Conservation (phyloP, 2,797 vertebrate genomes). For the Pseudopleuronectes americanus region DNA sequence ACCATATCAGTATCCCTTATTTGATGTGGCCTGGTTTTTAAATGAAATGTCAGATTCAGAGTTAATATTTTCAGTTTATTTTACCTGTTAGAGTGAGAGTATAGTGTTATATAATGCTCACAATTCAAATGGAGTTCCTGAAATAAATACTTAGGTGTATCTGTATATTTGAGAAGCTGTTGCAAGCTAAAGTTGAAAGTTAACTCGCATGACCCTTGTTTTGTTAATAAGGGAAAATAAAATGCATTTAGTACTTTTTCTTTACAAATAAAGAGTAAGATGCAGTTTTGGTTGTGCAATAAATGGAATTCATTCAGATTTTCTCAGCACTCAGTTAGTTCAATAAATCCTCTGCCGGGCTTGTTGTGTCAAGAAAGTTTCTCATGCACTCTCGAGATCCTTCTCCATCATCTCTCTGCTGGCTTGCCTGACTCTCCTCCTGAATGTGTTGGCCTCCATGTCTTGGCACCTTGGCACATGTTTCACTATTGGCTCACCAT, state of each 20-base stretch:
- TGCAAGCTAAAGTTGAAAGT: no score
- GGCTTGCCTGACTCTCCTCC: slow-evolving; percentile 54
- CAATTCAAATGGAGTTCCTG: no score
- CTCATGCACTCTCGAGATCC: slow-evolving; percentile 32
- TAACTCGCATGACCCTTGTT: no score
- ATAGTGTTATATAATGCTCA: no score
- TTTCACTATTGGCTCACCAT: slow-evolving; percentile 52
- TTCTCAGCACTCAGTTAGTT: neutral
- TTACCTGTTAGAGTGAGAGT: no score
- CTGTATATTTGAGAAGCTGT: no score
- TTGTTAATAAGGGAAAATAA: neutral
- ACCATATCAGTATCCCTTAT: neutral
- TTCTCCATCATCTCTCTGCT: slow-evolving; percentile 44
- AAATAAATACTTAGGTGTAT: no score
- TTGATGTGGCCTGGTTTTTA: neutral
- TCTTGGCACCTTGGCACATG: slow-evolving; percentile 58
- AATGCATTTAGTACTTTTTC: neutral
- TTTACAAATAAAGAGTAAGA: no score
- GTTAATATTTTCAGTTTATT: no score
- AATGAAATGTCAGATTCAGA: no score
- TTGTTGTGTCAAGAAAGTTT: slow-evolving; percentile 46
- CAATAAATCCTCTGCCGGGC: neutral
- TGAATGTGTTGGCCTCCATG: slow-evolving; percentile 70
- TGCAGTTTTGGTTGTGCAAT: no score
- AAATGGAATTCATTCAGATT: no score